These are phyloP conservation scores for Hoplostethus mediterraneus DNA, from an alignment of 2,797 vertebrate species.

Conservation along the genomic window DNA sequence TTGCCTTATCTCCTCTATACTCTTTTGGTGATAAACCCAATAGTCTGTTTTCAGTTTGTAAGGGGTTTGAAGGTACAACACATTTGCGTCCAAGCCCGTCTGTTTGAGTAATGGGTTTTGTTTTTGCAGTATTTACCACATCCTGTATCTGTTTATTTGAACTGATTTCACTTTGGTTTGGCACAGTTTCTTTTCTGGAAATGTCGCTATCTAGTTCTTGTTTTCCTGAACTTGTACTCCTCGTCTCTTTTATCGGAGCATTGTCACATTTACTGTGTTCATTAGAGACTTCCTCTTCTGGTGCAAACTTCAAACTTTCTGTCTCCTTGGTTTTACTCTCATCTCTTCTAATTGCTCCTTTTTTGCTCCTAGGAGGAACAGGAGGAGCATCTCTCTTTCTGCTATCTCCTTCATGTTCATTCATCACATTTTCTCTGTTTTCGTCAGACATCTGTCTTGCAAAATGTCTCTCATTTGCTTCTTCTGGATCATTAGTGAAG, in stretches of 20 bases:
- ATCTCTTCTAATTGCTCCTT: slow-evolving; percentile 50
- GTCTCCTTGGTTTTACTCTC: slow-evolving; percentile 33
- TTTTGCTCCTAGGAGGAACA: slow-evolving; percentile 76
- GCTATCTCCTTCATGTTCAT: slow-evolving; percentile 14
- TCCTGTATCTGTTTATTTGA: slow-evolving; percentile 14
- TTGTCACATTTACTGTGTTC: slow-evolving; percentile 36
- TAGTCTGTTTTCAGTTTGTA: slow-evolving; percentile 16
- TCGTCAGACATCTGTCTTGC: slow-evolving; percentile 52
- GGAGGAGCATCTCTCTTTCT: slow-evolving; percentile 50
- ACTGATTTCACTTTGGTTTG: slow-evolving; percentile 12
- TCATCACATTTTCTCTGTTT: slow-evolving; percentile 18
- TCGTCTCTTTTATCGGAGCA: slow-evolving; percentile 1
- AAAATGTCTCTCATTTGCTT: slow-evolving; percentile 15
- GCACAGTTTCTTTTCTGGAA: not conserved
- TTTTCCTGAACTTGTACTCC: slow-evolving; percentile 6
- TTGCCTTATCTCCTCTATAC: slow-evolving; percentile 30
- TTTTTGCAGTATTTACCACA: slow-evolving; percentile 9
- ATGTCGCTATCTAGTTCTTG: slow-evolving; percentile 12
- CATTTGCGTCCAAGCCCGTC: slow-evolving; percentile 1
- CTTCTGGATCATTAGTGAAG: slow-evolving; percentile 23
- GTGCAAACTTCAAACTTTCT: slow-evolving; percentile 40
- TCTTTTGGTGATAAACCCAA: slow-evolving; percentile 31
- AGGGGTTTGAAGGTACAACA: slow-evolving; percentile 3
- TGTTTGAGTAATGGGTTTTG: not conserved
- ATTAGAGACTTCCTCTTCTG: slow-evolving; percentile 15